Conservation (phyloP, 1,140 invertebrate genomes). For the Meteorus sp. region DNA sequence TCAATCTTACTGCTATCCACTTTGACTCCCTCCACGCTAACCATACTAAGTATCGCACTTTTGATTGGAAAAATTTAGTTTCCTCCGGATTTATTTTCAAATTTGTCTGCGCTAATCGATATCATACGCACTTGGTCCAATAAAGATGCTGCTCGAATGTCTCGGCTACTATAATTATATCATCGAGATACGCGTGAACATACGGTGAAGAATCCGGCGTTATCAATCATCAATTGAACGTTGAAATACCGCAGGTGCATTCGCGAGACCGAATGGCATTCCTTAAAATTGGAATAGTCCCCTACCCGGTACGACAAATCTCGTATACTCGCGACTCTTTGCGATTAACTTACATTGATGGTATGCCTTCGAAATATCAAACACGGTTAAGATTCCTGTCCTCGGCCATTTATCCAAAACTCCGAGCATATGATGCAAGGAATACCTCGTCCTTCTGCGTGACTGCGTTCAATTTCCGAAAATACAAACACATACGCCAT, state of each 20-base stretch:
- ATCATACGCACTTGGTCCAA: constrained; percentile 30
- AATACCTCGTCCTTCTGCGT: constrained; percentile 53
- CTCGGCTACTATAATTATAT: constrained; percentile 17
- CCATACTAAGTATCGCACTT: constrained; percentile 36
- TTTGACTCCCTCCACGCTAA: constrained; percentile 34
- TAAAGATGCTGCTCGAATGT: constrained; percentile 26
- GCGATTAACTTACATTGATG: constrained; percentile 28
- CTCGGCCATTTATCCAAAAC: constrained; percentile 49
- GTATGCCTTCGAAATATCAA: constrained; percentile 35
- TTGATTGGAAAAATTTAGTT: constrained; percentile 30
- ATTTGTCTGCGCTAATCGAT: constrained; percentile 23
- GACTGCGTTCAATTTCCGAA: constrained; percentile 46
- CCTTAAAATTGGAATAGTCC: constrained; percentile 40
- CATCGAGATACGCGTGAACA: constrained; percentile 36
- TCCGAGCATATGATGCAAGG: constrained; percentile 56
- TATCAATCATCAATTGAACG: constrained; percentile 31
- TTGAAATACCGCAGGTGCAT: constrained; percentile 41
- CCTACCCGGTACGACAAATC: constrained; percentile 27
- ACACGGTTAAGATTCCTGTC: constrained; percentile 40
- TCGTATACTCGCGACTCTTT: constrained; percentile 21
- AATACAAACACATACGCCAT: constrained; percentile 56
- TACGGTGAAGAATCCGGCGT: constrained; percentile 12
- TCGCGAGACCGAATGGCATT: constrained; percentile 45
- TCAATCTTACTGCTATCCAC: constrained; percentile 36
- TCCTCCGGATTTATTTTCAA: constrained; percentile 36